Conservation (phyloP, 2,888 invertebrate genomes). For the Drosophila limbata region DNA sequence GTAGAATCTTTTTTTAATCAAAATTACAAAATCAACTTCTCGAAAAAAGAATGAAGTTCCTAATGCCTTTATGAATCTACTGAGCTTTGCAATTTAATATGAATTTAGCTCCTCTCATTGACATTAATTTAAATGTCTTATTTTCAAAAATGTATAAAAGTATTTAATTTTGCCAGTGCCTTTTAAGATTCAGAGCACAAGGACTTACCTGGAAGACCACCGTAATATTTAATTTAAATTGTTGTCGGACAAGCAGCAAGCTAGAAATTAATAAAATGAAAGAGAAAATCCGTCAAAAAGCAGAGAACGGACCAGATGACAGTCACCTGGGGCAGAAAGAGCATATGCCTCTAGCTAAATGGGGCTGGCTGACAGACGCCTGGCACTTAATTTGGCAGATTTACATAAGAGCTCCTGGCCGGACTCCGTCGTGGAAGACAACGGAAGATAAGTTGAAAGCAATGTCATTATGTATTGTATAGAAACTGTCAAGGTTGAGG, state of each 20-base stretch:
- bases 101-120: too few species aligned
- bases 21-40: too few species aligned
- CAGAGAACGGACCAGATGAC: constrained; percentile 38
- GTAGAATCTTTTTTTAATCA: too few species aligned
- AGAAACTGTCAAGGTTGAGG: neutral
- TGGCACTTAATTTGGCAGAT: constrained; percentile 78
- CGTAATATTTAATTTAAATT: constrained; percentile 71
- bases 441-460: constrained; percentile 53
- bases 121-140: too few species aligned
- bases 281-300: constrained; percentile 34
- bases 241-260: constrained; percentile 44
- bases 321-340: constrained; percentile 24
- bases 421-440: constrained; percentile 16
- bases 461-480: constrained; percentile 56
- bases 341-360: neutral
- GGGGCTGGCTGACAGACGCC: constrained; percentile 41
- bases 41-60: too few species aligned
- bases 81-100: too few species aligned
- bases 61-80: too few species aligned
- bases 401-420: constrained; percentile 64
- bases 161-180: neutral
- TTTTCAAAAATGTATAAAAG: neutral
- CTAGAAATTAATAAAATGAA: constrained; percentile 62
- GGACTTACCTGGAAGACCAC: constrained; percentile 34
- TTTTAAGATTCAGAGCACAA: neutral